Evolutionary conservation across 2,113 vertebrate species (phyloP).

Genomic region (Mola mola): DNA sequence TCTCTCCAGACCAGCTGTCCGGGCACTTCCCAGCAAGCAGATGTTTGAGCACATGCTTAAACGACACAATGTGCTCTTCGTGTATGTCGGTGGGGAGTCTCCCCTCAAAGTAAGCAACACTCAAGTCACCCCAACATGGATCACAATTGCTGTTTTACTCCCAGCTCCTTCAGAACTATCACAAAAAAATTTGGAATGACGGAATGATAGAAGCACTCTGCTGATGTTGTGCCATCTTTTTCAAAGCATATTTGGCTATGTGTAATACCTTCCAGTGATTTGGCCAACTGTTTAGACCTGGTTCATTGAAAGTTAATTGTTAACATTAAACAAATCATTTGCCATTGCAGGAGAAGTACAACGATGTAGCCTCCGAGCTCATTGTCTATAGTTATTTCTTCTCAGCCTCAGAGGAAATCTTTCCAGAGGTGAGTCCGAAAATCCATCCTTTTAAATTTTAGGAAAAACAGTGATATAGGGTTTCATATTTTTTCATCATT

Average conservation of each 20-base stretch:
- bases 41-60: slow-evolving; percentile 95
- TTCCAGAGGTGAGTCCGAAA: slow-evolving; percentile 87
- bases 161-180: not conserved
- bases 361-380: slow-evolving; percentile 93
- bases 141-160: not conserved
- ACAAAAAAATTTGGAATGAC: slow-evolving; percentile 29
- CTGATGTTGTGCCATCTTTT: not conserved
- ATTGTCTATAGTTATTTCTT: slow-evolving; percentile 98
- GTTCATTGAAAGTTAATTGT: not conserved
- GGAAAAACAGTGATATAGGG: too few species aligned
- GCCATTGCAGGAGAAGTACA: slow-evolving; percentile 91
- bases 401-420: slow-evolving; percentile 91
- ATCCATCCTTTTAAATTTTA: not conserved
- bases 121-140: not conserved
- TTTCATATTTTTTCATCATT: too few species aligned
- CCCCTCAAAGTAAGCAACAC: slow-evolving; percentile 88
- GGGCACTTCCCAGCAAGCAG: slow-evolving; percentile 92
- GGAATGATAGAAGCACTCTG: slow-evolving; percentile 6
- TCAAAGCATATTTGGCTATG: not conserved
- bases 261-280: not conserved
- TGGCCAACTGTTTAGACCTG: slow-evolving; percentile 1
- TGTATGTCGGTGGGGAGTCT: slow-evolving; percentile 94
- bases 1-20: slow-evolving; percentile 87
- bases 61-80: slow-evolving; percentile 91
- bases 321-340: slow-evolving; percentile 9